Evolutionary conservation across 2,113 vertebrate species (phyloP), one percentile per base, ranked within the genome.

Genomic region (Monopterus albus): DNA sequence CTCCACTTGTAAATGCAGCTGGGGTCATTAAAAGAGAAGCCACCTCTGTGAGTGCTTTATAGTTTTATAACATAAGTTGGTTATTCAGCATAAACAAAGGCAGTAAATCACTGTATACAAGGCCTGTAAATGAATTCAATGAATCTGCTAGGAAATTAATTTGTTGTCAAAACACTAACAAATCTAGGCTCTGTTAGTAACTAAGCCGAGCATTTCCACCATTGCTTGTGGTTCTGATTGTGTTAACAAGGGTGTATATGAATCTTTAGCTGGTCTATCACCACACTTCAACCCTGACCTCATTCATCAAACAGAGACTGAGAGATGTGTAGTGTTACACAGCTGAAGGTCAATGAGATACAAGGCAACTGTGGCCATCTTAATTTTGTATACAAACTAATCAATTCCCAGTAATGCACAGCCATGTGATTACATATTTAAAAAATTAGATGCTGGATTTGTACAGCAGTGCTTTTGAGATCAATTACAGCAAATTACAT

Each of bases 211-310:
- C 31, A 14, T 58, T 69, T 14, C 10, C 45, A 39, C n/a, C 18
- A 28, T 14, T 26, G 36, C 21, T 13, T 7, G 18, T 39, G 9
- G 4, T n/a, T 70, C 26, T 15, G 46, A 31, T 21, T 68, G 38
- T 35, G 60, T 59, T 60, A 78, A 61, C 53, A 26, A 29, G 40
- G n/a, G 14, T n/a, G n/a, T 47, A 6, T 67, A 42, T 56, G 66
- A 76, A 51, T 70, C 63, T 33, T 78, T 83, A 86, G 81, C 58
- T 55, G 81, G 71, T 56, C 61, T 2, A n/a, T 63, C 61, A 50
- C 2, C 31, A 68, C 57, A 49, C 55, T 17, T 8, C 2, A 12
- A 75, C 49, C 66, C 43, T 15, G 43, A 52, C 46, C 49, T 55
- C 66, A 75, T 74, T 76, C 53, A 82, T 81, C 77, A 81, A 50